Conservation (phyloP, 2,888 invertebrate species). For the Drosophila mimetica region DNA sequence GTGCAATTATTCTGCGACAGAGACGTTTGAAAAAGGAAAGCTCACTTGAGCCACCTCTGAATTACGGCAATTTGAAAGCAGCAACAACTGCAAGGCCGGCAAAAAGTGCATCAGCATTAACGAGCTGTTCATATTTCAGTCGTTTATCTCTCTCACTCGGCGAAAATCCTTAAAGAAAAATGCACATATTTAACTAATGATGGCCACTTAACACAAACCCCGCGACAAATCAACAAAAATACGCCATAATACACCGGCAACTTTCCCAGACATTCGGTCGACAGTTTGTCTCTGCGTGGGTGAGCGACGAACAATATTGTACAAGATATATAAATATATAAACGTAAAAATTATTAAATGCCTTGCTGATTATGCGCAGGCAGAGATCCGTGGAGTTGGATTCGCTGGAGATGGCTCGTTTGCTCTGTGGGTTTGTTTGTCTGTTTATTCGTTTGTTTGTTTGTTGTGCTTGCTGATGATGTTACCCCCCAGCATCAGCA, state of each 20-base stretch:
- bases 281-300: conserved; percentile 64
- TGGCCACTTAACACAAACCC: conserved; percentile 77
- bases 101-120: conserved; percentile 46
- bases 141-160: conserved; percentile 55
- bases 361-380: conserved; percentile 77
- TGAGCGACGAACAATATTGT: conserved; percentile 47
- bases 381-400: conserved; percentile 34
- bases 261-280: conserved; percentile 72
- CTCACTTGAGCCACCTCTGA: conserved; percentile 59
- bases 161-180: conserved; percentile 79
- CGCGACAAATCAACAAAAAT: conserved; percentile 77
- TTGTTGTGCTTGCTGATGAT: conserved; percentile 74
- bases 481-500: conserved; percentile 43
- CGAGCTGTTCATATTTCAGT: conserved; percentile 54
- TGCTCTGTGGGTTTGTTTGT: conserved; percentile 30
- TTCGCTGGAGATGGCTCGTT: conserved; percentile 27
- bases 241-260: conserved; percentile 41
- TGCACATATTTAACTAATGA: conserved; percentile 80
- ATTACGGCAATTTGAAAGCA: conserved; percentile 72
- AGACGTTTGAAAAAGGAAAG: conserved; percentile 63
- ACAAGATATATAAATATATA: conserved; percentile 56
- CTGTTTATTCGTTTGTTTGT: conserved; percentile 23
- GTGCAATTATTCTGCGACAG: conserved; percentile 11
- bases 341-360: conserved; percentile 78
- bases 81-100: conserved; percentile 17